These are phyloP conservation scores for Acanthurus lineatus DNA, from an alignment of 2,797 vertebrate genomes.

Conservation along the genomic window DNA sequence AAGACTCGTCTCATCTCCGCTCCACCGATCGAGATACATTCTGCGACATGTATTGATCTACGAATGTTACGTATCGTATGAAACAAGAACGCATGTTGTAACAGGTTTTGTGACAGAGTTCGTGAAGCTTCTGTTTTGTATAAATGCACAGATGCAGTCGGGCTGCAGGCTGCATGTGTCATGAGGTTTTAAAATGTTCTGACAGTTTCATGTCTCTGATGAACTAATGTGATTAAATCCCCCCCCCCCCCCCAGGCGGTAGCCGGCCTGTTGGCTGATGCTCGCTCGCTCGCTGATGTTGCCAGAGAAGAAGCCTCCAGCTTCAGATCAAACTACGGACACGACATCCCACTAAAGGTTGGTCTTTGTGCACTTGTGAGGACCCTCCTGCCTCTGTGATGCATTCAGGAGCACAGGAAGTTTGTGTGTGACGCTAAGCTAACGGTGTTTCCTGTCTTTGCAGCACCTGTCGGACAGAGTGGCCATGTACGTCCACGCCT, in stretches of 20 bases:
- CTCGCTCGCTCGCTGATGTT: constrained; percentile 95
- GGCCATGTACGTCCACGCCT: constrained; percentile 98
- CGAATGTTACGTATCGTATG: no score
- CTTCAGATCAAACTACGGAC: constrained; percentile 96
- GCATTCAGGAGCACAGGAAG: not conserved
- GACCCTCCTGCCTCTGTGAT: not conserved
- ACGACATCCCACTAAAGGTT: constrained; percentile 96
- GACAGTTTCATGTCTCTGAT: no score
- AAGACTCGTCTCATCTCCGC: no score
- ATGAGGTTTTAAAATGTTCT: no score
- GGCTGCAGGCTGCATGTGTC: no score
- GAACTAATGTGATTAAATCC: no score
- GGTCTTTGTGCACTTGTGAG: not conserved
- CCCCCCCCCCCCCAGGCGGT: constrained; percentile 88
- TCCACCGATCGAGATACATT: no score
- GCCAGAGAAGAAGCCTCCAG: constrained; percentile 97
- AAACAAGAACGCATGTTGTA: no score
- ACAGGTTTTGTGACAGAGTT: no score
- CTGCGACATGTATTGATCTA: no score
- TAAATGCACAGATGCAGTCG: no score
- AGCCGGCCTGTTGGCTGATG: constrained; percentile 95
- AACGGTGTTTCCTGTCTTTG: constrained; percentile 23
- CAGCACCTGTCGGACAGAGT: constrained; percentile 97
- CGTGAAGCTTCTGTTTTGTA: no score
- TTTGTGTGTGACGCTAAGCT: not conserved